Evolutionary conservation across 2,797 vertebrate genomes (phyloP).

Genomic region (Antrozous pallidus): DNA sequence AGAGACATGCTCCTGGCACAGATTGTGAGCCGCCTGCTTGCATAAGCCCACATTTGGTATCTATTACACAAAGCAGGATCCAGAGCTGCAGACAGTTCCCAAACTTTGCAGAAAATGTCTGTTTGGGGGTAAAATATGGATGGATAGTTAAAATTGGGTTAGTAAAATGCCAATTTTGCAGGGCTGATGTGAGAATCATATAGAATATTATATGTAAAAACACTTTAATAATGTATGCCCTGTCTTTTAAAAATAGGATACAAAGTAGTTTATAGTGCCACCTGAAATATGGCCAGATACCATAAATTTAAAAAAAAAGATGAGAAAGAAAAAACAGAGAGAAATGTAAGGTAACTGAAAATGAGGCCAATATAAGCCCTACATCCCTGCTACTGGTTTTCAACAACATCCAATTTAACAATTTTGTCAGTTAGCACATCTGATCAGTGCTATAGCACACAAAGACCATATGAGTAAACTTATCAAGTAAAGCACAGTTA

Average conservation of each 20-base stretch:
- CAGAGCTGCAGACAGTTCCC: slow-evolving; percentile 29
- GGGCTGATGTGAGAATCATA: slow-evolving; percentile 14
- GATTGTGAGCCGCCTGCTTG: slow-evolving; percentile 39
- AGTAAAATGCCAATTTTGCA: background rate
- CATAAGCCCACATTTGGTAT: slow-evolving; percentile 56
- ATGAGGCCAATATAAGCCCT: background rate
- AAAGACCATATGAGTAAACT: background rate
- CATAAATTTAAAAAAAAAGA: background rate
- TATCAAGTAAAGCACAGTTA: background rate
- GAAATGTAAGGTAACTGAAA: background rate
- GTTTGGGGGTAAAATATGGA: background rate
- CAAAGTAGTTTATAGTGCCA: background rate
- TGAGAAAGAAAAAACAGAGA: background rate
- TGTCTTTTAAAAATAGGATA: background rate
- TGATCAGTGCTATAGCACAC: background rate
- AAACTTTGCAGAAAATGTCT: slow-evolving; percentile 32
- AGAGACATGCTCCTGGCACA: slow-evolving; percentile 61
- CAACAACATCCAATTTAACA: background rate
- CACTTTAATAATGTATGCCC: slow-evolving; percentile 6
- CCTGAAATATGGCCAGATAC: background rate
- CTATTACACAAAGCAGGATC: slow-evolving; percentile 44
- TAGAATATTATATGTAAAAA: slow-evolving; percentile 19
- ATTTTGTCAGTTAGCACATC: background rate
- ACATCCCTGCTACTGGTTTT: background rate
- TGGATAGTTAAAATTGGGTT: background rate